A percentile compares a stretch with the other conserved stretches of the same genome.
Conservation (phyloP, 1,140 invertebrate genomes). For the Drosophila repletoides region DNA sequence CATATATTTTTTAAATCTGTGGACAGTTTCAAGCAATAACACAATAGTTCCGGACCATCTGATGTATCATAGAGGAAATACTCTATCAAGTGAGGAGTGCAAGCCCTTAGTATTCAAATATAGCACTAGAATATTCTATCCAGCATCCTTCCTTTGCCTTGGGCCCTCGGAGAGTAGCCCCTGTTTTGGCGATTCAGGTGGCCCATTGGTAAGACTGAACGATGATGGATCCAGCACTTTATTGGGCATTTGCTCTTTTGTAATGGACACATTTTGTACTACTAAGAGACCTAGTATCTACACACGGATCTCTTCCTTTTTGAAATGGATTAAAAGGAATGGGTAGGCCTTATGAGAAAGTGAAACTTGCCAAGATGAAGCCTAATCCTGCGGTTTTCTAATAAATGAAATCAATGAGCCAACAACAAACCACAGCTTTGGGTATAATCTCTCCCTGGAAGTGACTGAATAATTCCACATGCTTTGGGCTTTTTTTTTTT, state of each 20-base stretch:
- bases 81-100: conserved; percentile 1
- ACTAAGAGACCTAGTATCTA: neutral
- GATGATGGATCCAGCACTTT: neutral
- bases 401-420: too few relatives aligned
- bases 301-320: neutral
- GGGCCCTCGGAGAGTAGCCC: neutral
- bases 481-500: neutral
- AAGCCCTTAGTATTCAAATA: too few relatives aligned
- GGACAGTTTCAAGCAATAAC: neutral
- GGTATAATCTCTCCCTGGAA: too few relatives aligned
- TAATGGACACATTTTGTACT: fast-evolving
- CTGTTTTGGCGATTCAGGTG: neutral
- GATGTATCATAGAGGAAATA: neutral
- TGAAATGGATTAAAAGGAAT: conserved; percentile 11
- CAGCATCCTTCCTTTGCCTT: neutral
- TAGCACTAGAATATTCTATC: neutral
- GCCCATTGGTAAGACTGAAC: conserved; percentile 9
- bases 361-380: too few relatives aligned
- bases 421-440: neutral
- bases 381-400: too few relatives aligned
- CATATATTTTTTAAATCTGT: neutral
- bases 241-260: neutral
- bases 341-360: too few relatives aligned
- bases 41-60: neutral
- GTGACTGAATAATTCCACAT: too few relatives aligned